Percentiles rank a stretch among this genome's conserved stretches.
Conservation (phyloP, 1,140 invertebrate species). For the Sitobion miscanthi region DNA sequence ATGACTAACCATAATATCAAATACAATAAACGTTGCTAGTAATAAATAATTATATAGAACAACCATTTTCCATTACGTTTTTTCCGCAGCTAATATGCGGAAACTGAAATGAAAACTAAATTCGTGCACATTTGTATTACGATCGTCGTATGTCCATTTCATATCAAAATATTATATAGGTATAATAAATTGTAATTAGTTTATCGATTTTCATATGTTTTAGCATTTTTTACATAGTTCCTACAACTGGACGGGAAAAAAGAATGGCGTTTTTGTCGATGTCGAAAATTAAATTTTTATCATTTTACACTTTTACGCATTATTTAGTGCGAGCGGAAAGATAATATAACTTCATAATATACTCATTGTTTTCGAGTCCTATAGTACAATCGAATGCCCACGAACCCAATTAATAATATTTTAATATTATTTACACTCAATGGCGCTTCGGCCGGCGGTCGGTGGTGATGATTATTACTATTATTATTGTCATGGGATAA, state of each 20-base stretch:
- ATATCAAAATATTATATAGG: neutral
- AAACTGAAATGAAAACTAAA: too few species aligned
- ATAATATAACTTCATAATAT: neutral
- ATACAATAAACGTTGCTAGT: too few species aligned
- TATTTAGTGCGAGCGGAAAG: neutral
- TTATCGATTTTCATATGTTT: too few species aligned
- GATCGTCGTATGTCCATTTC: neutral
- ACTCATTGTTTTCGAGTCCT: neutral
- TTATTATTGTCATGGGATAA: neutral
- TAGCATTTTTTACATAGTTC: too few species aligned
- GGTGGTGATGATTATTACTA: neutral
- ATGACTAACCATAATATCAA: too few species aligned
- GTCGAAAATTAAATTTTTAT: neutral
- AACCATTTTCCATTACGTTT: too few species aligned
- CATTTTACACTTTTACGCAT: neutral
- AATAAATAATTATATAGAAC: too few species aligned
- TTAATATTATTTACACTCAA: neutral
- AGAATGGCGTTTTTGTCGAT: neutral
- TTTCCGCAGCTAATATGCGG: too few species aligned
- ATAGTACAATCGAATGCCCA: neutral
- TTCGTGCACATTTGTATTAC: too few species aligned
- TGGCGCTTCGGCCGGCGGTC: too few species aligned
- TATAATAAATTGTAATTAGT: neutral
- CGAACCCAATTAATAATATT: neutral
- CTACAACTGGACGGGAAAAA: too few species aligned